Base-by-base conservation (phyloP, 2,797 vertebrate species). In the Clarias platycephalus region DNA sequence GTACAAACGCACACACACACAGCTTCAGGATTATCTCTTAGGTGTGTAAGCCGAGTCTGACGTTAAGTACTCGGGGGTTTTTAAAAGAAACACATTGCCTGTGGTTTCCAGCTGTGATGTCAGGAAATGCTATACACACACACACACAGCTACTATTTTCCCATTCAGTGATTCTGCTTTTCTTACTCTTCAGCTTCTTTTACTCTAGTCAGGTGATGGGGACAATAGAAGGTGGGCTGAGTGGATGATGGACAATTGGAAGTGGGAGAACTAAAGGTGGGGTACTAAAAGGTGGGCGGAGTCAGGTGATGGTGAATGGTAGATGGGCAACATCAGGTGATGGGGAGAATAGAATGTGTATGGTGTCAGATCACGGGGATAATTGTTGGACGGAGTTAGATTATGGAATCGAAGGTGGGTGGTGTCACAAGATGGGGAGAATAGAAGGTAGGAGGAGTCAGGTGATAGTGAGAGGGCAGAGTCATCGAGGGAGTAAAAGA, bases 1-100 rank as follows among this genome's bases (percentile, higher is more conserved):
- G 37, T 64, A 58, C 80, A 81, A 31, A 82, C 68, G 62, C 28
- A 26, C 15, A 62, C 55, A 82, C 67, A 82, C 67, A 71, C 55
- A 3, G 49, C 66, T 57, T 24, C 67, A 72, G 62, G 62, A 67
- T 80, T 80, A 80, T 63, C 34, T 44, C 76, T 62, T 79, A 44
- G 58, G 37, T 44, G 58, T 63, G 34, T 79, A 63, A 78, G 57
- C 22, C 22, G 22, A 57, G 75, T 24, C 31, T 16, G 31, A 28
- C 22, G 10, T 34, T 78, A 60, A 77, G 58, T 79, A n/a, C 34
- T 26, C 76, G 9, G 20, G n/a, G 58, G 22, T 16, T 24, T 24
- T 26, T 8, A 62, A 78, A 40, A 78, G 13, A 22, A 18, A 62
- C 22, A 62, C 76, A 26, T 15, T 62, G 20, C 66, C 34, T 22